Evolutionary conservation across 1,140 invertebrate genomes (phyloP).

Genomic region (Asobara japonica): DNA sequence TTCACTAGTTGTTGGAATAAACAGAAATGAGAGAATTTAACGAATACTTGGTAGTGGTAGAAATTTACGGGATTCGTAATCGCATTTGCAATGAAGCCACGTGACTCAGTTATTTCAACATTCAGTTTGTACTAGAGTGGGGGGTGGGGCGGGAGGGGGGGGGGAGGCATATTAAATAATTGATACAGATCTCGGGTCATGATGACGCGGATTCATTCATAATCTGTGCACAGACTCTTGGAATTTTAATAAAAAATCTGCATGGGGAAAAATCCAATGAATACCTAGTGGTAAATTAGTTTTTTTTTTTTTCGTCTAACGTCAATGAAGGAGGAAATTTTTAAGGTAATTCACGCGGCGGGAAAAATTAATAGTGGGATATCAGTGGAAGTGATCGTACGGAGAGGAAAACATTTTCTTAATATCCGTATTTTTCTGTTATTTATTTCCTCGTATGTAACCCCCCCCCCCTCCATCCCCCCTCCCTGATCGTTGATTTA

Average conservation of each 20-base stretch:
- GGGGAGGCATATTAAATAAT: not conserved
- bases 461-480: no score
- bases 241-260: not conserved
- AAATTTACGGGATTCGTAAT: slow-evolving; percentile 12
- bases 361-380: not conserved
- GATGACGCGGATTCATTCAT: not conserved
- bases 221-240: not conserved
- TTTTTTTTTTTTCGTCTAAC: no score
- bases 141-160: not conserved
- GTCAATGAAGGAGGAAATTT: not conserved
- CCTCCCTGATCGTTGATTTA: not conserved
- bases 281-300: no score
- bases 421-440: not conserved
- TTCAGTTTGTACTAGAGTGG: not conserved
- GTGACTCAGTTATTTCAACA: slow-evolving; percentile 11
- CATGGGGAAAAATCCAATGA: no score
- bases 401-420: not conserved
- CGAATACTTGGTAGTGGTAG: slow-evolving; percentile 19
- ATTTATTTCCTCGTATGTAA: not conserved
- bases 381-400: not conserved
- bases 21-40: not conserved
- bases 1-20: no score
- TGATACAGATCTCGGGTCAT: not conserved
- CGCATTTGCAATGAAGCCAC: slow-evolving; percentile 9
- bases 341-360: not conserved